phyloP scores from a whole-genome alignment of 2,797 vertebrate genomes.

The Dromococcyx pavoninus region DNA sequence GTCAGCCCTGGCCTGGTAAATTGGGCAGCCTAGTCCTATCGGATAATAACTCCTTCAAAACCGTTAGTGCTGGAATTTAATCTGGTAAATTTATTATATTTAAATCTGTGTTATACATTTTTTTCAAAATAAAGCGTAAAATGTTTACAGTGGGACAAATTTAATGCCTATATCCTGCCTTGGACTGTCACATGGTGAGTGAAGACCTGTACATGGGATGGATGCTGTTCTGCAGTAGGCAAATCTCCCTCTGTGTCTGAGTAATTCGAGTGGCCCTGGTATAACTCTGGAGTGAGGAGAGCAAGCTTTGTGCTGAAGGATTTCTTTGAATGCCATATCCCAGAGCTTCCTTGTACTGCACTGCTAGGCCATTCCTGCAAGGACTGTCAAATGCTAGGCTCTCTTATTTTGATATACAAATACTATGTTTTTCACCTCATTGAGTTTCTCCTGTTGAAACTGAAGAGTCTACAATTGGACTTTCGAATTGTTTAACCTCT shows the following conservation, averaged over 20 bases:
- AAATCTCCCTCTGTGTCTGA: not conserved
- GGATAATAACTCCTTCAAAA: not conserved
- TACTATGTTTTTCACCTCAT: not conserved
- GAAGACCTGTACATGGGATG: not conserved
- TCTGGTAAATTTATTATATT: not conserved
- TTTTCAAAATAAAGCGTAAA: not conserved
- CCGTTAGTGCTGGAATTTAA: not conserved
- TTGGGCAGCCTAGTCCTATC: not conserved
- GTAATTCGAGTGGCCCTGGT: not conserved
- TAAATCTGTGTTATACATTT: not conserved
- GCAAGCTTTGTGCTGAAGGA: not conserved
- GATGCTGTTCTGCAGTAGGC: not conserved
- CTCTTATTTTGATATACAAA: not conserved
- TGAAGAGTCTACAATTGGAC: not conserved
- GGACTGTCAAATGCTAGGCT: not conserved
- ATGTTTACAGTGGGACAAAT: not conserved
- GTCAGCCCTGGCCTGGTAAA: not conserved
- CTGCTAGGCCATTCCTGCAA: not conserved
- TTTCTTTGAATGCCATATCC: not conserved
- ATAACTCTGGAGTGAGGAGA: not conserved
- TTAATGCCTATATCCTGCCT: not conserved
- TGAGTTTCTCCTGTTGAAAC: not conserved
- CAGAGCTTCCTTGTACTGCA: not conserved
- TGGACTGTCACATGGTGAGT: no score
- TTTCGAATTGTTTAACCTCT: not conserved